phyloP scores from a whole-genome alignment of 2,113 vertebrate species.

The Todiramphus chloris region DNA sequence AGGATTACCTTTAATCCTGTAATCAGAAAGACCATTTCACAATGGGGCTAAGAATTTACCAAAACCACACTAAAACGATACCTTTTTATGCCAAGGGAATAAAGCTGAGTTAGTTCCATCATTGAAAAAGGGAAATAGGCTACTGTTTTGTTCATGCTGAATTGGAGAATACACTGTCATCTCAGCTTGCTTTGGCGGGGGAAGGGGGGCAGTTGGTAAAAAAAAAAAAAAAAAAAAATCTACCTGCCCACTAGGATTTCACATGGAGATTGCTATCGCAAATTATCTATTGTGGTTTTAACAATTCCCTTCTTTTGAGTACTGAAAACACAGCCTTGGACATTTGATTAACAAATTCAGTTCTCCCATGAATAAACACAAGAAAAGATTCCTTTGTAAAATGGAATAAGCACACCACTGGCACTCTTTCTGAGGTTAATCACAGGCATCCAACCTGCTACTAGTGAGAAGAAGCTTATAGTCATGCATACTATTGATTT shows the following conservation, averaged over 20 bases:
- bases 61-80: conserved; percentile 18
- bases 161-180: background rate
- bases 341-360: conserved; percentile 41
- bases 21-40: conserved; percentile 43
- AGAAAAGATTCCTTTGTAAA: conserved; percentile 28
- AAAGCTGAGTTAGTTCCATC: background rate
- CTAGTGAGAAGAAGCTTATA: background rate
- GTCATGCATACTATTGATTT: background rate
- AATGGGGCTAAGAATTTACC: conserved; percentile 50
- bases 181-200: background rate
- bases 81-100: background rate
- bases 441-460: background rate
- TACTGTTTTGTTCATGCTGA: conserved; percentile 22
- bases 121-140: background rate
- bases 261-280: conserved; percentile 39
- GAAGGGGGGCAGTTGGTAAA: too few relatives aligned
- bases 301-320: conserved; percentile 26
- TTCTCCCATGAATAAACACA: background rate
- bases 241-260: conserved; percentile 47
- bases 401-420: background rate
- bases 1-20: conserved; percentile 56
- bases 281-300: conserved; percentile 25
- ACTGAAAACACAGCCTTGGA: conserved; percentile 30
- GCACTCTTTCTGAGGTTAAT: background rate
- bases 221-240: background rate